Conservation (phyloP, 1,140 invertebrate species). For the Phymastichus coffea region DNA sequence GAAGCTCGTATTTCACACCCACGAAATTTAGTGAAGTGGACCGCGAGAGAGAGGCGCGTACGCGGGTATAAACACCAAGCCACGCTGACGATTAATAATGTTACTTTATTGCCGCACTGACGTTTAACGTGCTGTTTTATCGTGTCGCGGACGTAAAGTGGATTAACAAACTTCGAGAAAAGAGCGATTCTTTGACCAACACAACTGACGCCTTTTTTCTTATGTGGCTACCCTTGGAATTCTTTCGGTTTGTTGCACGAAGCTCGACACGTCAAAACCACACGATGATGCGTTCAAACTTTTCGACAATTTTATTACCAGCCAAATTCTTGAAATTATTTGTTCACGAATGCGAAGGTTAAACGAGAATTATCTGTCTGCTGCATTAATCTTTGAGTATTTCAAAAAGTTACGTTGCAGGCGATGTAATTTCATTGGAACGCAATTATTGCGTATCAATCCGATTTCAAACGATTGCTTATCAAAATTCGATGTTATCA, state of each 20-base stretch:
- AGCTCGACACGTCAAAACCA: background rate
- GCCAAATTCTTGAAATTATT: no score
- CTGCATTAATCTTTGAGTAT: no score
- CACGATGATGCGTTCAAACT: background rate
- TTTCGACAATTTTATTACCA: slow-evolving; percentile 16
- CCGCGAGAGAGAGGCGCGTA: background rate
- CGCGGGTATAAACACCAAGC: background rate
- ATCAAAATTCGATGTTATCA: no score
- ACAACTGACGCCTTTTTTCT: no score
- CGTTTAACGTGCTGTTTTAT: slow-evolving; percentile 25
- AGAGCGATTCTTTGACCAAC: no score
- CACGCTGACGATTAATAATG: slow-evolving; percentile 13
- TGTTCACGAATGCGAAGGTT: no score
- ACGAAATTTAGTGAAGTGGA: slow-evolving; percentile 28
- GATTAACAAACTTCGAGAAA: slow-evolving; percentile 15
- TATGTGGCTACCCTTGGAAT: no score
- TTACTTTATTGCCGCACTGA: slow-evolving; percentile 19
- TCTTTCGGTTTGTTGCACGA: background rate
- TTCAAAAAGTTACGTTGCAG: no score
- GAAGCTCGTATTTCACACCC: slow-evolving; percentile 32
- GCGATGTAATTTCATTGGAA: no score
- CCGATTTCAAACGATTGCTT: no score
- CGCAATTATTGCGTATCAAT: no score
- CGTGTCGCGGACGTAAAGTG: slow-evolving; percentile 21
- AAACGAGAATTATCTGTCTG: no score